Base-by-base conservation (phyloP, 1,140 invertebrate species). In the Galendromus occidentalis region DNA sequence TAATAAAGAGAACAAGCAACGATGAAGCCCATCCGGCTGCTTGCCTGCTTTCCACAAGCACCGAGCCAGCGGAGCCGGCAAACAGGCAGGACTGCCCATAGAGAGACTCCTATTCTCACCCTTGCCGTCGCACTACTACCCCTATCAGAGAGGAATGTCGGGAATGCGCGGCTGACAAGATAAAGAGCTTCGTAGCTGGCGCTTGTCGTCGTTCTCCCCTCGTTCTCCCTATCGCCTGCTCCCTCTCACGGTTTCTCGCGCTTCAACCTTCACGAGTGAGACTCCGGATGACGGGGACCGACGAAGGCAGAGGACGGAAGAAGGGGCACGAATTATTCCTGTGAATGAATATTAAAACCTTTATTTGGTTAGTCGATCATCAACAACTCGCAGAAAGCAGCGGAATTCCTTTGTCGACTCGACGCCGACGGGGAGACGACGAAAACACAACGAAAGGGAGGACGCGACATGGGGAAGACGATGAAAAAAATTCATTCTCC, bases 291-390 rank as follows among this genome's bases (percentile, higher is more conserved):
- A 59, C n/a, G 25, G 33, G 51, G 25, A 22, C 33, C 2, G 51
- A 22, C 1, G 51, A 59, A 22, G 12, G 51, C 17, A 25, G 14
- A 2, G 17, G 9, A 29, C 25, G 51, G 51, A 22, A 9, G 33
- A 39, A 39, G 33, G 33, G 33, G 33, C 33, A 39, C 33, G 51
- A 59, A 59, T 59, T 59, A 59, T 59, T 59, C 25, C 51, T 59
- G 25, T 59, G 33, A 59, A 59, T 59, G 51, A 25, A 59, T 59
- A 59, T 59, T 59, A 59, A 59, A 59, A 33, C 51, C 51, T 59
- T 59, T 59, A 59, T 59, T 59, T 59, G 51, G 51, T 59, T 59
- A 59, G 51, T 59, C 51, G 25, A 59, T 59, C 51, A 59, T 59
- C 22, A 25, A 39, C 33, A 39, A 39, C 33, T 39, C 33, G 33